phyloP scores from a whole-genome alignment of 2,797 vertebrate genomes.

The Ceryle rudis region DNA sequence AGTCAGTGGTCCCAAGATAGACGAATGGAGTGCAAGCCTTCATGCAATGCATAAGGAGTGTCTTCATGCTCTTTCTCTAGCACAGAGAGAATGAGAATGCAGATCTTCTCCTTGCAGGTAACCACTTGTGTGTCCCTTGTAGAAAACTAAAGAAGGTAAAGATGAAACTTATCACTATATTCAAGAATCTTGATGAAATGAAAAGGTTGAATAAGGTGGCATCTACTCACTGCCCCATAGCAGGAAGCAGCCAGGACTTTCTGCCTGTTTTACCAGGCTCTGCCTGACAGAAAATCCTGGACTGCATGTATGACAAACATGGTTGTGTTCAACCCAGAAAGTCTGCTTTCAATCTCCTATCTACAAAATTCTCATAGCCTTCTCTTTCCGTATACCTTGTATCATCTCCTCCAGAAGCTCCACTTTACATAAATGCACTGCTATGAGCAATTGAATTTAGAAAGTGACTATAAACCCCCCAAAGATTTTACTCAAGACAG shows the following conservation, averaged over 20 bases:
- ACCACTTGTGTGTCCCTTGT: neutral
- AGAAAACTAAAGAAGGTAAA: neutral
- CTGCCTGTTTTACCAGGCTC: neutral
- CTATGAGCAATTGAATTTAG: neutral
- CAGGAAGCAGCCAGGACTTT: neutral
- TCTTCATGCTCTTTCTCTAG: neutral
- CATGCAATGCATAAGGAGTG: neutral
- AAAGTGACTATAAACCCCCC: neutral
- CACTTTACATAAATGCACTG: neutral
- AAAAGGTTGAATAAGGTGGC: neutral
- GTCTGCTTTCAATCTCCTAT: neutral
- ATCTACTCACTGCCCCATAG: neutral
- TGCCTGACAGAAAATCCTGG: neutral
- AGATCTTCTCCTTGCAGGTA: neutral
- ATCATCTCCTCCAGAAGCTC: neutral
- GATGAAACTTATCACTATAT: neutral
- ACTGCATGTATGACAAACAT: rapidly evolving
- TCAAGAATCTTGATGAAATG: neutral
- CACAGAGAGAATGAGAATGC: neutral
- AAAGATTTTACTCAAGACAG: conserved; percentile 8
- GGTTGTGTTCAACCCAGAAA: neutral
- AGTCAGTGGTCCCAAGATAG: neutral
- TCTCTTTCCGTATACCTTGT: neutral
- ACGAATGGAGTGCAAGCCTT: neutral
- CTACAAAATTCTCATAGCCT: neutral